A percentile compares a stretch with the other conserved stretches of the same genome.
Conservation (phyloP, 2,888 invertebrate species). For the Branchellion lobata region DNA sequence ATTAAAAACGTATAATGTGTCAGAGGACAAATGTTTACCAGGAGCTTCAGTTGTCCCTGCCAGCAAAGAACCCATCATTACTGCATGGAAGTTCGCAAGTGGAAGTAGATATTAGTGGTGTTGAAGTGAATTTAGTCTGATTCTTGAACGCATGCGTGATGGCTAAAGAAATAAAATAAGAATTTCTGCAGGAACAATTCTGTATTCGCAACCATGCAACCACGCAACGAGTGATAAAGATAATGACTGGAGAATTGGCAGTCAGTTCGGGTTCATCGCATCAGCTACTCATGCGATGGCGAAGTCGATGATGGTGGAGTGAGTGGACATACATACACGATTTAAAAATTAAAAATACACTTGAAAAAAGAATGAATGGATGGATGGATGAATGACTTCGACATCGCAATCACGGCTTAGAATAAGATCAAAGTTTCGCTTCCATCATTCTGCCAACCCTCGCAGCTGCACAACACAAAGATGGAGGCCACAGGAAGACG, state of each 20-base stretch:
- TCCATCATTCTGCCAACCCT: constrained; percentile 12
- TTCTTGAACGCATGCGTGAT: no score
- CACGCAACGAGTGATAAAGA: no score
- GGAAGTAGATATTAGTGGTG: no score
- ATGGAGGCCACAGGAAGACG: background rate
- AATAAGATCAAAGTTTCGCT: constrained; percentile 19
- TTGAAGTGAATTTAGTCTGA: no score
- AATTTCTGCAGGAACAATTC: no score
- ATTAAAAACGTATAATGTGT: background rate
- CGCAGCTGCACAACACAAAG: background rate
- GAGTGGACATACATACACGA: no score
- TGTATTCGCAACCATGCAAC: no score
- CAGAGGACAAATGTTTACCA: constrained; percentile 59
- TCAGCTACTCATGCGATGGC: background rate
- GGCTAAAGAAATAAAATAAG: no score
- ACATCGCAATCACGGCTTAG: background rate
- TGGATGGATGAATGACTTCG: background rate
- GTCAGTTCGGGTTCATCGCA: background rate
- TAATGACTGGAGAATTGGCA: no score
- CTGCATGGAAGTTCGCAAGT: no score
- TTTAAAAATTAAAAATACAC: no score
- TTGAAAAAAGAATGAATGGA: no score
- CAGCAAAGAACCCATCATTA: constrained; percentile 98
- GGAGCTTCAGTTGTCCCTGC: constrained; percentile 98
- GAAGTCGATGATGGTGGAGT: background rate